Evolutionary conservation across 2,113 vertebrate species (phyloP).

Genomic region (Silurus asotus): DNA sequence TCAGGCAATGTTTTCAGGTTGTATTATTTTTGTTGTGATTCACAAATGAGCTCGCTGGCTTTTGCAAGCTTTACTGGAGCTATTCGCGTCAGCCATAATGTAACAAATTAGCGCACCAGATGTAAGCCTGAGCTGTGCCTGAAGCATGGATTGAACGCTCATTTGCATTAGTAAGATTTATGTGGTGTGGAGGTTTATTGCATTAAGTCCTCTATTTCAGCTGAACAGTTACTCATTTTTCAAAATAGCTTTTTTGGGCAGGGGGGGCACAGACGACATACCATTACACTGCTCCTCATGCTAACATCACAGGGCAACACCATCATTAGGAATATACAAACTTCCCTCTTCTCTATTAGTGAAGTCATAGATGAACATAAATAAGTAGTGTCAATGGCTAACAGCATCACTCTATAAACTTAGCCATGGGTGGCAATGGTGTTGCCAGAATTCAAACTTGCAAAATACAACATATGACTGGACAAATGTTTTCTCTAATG

Average conservation of each 20-base stretch:
- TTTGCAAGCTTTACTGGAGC: conserved; percentile 9
- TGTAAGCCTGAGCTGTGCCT: conserved; percentile 46
- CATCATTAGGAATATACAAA: background rate
- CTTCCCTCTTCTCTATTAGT: no score
- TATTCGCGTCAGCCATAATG: conserved; percentile 44
- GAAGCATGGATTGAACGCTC: conserved; percentile 54
- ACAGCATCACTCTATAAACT: no score
- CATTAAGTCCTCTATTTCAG: conserved; percentile 20
- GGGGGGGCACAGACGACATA: no score
- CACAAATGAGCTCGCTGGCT: background rate
- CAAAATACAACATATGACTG: background rate
- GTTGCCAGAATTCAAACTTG: background rate
- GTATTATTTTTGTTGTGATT: background rate
- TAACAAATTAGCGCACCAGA: conserved; percentile 52
- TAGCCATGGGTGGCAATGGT: background rate
- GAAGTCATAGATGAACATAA: background rate
- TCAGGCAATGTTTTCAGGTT: background rate
- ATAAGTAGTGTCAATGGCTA: background rate
- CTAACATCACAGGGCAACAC: background rate
- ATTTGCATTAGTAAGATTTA: conserved; percentile 57
- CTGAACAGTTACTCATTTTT: background rate
- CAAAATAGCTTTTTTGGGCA: background rate
- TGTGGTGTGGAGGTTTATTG: conserved; percentile 47
- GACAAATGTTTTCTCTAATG: background rate
- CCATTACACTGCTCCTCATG: background rate